Conservation (phyloP, 2,888 invertebrate species). For the Tetropium fuscum region DNA sequence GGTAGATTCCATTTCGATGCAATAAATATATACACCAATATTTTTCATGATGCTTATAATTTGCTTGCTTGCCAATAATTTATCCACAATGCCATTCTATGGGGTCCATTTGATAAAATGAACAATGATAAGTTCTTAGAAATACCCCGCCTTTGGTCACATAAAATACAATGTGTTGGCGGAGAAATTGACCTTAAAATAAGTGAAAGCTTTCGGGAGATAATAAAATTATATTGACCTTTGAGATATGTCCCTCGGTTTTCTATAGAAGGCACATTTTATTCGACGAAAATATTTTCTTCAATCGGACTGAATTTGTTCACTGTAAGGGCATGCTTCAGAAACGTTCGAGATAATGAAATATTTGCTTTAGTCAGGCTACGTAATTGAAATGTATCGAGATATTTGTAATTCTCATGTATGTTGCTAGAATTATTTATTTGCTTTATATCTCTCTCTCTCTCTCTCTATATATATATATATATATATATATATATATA, state of each 20-base stretch:
- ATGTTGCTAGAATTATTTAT: too few relatives aligned
- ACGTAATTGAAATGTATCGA: slow-evolving; percentile 18
- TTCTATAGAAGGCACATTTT: slow-evolving; percentile 26
- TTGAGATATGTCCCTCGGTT: slow-evolving; percentile 32
- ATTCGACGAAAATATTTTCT: slow-evolving; percentile 16
- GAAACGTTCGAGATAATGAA: slow-evolving; percentile 17
- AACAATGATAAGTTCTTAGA: slow-evolving; percentile 10
- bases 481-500: too few relatives aligned
- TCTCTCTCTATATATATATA: too few relatives aligned
- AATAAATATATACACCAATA: too few relatives aligned
- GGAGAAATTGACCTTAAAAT: slow-evolving; percentile 51
- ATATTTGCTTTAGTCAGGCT: slow-evolving; percentile 17
- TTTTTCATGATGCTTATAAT: background rate
- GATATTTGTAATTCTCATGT: too few relatives aligned
- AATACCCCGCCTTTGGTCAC: slow-evolving; percentile 24
- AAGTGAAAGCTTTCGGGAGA: slow-evolving; percentile 48
- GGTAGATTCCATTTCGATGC: too few relatives aligned
- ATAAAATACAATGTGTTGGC: slow-evolving; percentile 51
- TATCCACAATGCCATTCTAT: slow-evolving; percentile 9
- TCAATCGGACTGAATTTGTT: slow-evolving; percentile 20
- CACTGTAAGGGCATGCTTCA: slow-evolving; percentile 3
- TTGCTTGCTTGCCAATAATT: slow-evolving; percentile 1
- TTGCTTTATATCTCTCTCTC: too few relatives aligned
- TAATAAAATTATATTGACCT: slow-evolving; percentile 51
- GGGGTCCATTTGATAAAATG: slow-evolving; percentile 12